Evolutionary conservation across 2,797 vertebrate genomes (phyloP).

Genomic region (Mormyrus proboscirostris): DNA sequence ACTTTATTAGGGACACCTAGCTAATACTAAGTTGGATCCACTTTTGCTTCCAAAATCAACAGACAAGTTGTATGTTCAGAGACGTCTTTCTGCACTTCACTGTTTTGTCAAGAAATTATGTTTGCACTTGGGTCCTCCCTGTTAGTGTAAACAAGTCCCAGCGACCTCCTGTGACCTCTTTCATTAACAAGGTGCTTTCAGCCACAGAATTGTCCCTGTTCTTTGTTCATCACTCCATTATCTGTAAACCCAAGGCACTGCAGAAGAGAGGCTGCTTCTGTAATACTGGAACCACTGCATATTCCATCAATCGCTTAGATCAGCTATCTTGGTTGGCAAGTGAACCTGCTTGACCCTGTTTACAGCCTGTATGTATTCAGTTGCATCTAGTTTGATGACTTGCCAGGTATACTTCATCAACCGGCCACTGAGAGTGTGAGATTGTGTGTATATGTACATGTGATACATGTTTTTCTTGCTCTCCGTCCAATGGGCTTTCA

Average conservation of each 20-base stretch:
- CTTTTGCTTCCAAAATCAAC: background rate
- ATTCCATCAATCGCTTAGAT: background rate
- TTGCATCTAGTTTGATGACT: background rate
- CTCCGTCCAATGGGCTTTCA: conserved; percentile 29
- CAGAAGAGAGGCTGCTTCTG: background rate
- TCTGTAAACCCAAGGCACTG: background rate
- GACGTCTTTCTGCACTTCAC: background rate
- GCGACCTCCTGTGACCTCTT: background rate
- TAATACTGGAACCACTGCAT: background rate
- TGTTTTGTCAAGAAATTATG: background rate
- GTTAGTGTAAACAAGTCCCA: background rate
- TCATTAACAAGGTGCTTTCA: background rate
- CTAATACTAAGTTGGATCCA: background rate
- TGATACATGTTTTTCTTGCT: conserved; percentile 35
- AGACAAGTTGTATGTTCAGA: background rate
- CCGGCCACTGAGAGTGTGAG: background rate
- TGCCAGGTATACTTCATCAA: background rate
- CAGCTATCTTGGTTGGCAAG: background rate
- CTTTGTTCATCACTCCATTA: background rate
- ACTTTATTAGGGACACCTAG: background rate
- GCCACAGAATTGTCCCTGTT: background rate
- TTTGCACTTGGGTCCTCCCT: background rate
- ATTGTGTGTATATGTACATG: conserved; percentile 25
- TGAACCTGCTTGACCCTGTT: background rate
- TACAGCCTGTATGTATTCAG: background rate